Evolutionary conservation across 2,113 vertebrate genomes (phyloP), one percentile per base, ranked within the genome.

Genomic region (Melospiza georgiana): DNA sequence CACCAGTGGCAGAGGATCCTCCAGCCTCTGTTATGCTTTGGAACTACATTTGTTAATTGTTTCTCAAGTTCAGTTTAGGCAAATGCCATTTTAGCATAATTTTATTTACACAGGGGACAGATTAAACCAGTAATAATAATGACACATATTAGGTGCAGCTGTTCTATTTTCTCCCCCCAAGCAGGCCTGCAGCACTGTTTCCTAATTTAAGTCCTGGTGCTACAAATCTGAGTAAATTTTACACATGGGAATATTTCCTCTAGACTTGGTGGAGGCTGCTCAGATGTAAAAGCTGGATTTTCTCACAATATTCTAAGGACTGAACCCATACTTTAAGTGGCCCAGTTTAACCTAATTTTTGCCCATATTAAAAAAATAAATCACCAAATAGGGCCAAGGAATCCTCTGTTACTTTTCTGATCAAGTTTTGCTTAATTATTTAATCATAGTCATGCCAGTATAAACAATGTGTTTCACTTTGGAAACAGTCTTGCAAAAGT

Each of bases 21-120:
- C 41, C 77, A 86, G 48, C n/a, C 54, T 93, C 15, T 0, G 21
- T 78, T 93, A 39, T 35, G 55, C 52, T 91, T 77, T 49, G 37
- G 69, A 89, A 31, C 24, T 39, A 19, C 35, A 18, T 87, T 75
- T 95, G 61, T 78, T 91, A 91, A 74, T 67, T 77, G 35, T 84
- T 93, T 91, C 77, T 91, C 51, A 84, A 80, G 59, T 73, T 94
- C 87, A 91, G 25, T n/a, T 93, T 94, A 89, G 68, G 65, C 69
- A 81, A 95, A 77, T 72, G 30, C 7, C 62, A 25, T 84, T 91
- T 73, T 67, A 95, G 73, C 43, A 71, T 91, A 71, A 87, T 91
- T 91, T 87, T 78, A 55, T 91, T 92, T 87, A 71, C 61, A 58
- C 78, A 66, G 55, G 61, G 66, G 77, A 94, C 46, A 89, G 39